Evolutionary conservation across 2,113 vertebrate species (phyloP).

Genomic region (Podocnemis expansa): DNA sequence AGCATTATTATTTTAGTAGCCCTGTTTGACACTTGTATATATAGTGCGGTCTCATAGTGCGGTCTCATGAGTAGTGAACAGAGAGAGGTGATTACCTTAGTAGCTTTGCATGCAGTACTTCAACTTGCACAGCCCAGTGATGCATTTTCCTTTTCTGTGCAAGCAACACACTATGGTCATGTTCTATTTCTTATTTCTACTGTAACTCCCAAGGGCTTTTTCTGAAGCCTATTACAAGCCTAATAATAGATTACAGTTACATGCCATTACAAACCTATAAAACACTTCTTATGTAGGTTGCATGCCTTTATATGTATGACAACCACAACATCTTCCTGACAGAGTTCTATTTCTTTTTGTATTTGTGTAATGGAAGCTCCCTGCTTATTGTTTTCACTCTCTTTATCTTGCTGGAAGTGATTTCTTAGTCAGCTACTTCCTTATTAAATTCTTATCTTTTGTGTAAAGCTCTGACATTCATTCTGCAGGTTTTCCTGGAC

Average conservation of each 20-base stretch:
- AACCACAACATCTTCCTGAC: not conserved
- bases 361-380: not conserved
- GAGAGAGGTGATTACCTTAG: not conserved
- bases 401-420: not conserved
- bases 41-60: not conserved
- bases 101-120: not conserved
- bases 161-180: not conserved
- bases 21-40: not conserved
- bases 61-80: not conserved
- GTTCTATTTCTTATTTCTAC: not conserved
- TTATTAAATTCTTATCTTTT: not conserved
- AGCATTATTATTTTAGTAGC: not conserved
- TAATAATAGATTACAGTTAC: not conserved
- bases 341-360: not conserved
- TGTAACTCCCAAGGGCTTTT: not conserved
- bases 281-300: not conserved
- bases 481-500: not conserved
- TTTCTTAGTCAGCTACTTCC: not conserved
- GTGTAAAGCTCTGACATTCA: not conserved
- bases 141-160: not conserved
- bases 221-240: not conserved
- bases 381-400: not conserved
- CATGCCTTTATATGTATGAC: not conserved
- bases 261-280: not conserved
- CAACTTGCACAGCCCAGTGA: not conserved